Base-by-base conservation (phyloP, 2,797 vertebrate genomes). In the Epinephelus coioides region DNA sequence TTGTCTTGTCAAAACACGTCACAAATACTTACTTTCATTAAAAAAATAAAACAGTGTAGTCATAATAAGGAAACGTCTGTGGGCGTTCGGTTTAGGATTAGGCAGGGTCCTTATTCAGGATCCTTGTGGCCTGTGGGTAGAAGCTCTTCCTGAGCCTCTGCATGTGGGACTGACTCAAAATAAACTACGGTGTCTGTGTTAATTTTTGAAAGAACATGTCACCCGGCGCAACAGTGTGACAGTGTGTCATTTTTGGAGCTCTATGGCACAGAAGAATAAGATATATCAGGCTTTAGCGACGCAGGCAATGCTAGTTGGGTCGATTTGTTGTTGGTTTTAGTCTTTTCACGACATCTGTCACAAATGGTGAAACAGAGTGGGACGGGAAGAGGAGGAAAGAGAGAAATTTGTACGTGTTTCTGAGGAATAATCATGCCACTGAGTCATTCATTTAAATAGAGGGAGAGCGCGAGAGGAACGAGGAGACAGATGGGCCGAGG, bases 401-500 rank as follows among this genome's bases (percentile, higher is more conserved):
- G 6, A 44, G 27, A 66, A 66, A 69, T 57, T 56, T n/a, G 2
- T 30, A n/a, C 51, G 43, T 5, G 23, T 51, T 64, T 69, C 73
- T 63, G 46, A 63, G 21, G 47, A 9, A 59, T 60, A 73, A 43
- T 14, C 34, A 19, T 6, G 74, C 19, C 54, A 78, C 73, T 21
- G 56, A 56, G 54, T 21, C 64, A 67, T 49, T 82, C 49, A 70
- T 70, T 79, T 73, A 66, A 76, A 69, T 19, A 43, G 72, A 60
- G 43, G 55, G 23, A 61, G 44, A 47, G 40, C 53, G 7, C 23
- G 15, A 14, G 12, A 21, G 73, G 77, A n/a, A 63, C 19, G 30
- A 14, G 54, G 30, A 74, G 79, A 80, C 82, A 85, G 85, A 90
- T 85, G 82, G 86, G 67, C 78, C 23, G 76, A 78, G 84, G 71